A percentile compares a stretch with the other conserved stretches of the same genome.
These are phyloP conservation scores for Hyposmocoma kahamanoa DNA, from an alignment of 1,140 invertebrate species.

Conservation along the genomic window DNA sequence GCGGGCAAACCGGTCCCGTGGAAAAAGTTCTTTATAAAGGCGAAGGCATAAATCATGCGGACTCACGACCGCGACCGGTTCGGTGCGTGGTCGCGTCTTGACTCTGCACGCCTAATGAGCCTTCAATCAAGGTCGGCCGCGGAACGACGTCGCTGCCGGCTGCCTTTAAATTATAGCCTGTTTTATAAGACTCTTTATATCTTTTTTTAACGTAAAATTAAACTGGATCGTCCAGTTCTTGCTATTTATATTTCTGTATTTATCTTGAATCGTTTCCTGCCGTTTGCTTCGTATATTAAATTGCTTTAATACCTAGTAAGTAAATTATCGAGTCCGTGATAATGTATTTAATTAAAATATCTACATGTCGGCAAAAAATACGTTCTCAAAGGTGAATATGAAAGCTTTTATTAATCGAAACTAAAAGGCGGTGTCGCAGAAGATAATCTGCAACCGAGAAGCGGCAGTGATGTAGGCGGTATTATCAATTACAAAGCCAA, in stretches of 20 bases:
- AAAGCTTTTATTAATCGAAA: too few species aligned
- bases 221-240: not conserved
- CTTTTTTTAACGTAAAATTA: constrained; percentile 7
- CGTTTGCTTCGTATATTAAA: not conserved
- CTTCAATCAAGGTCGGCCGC: constrained; percentile 67
- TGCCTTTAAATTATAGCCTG: constrained; percentile 33
- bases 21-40: constrained; percentile 48
- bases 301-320: too few species aligned
- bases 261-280: not conserved
- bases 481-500: constrained; percentile 43
- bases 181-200: constrained; percentile 17
- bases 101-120: constrained; percentile 53
- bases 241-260: not conserved
- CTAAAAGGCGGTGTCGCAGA: too few species aligned
- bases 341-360: too few species aligned
- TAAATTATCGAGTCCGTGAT: too few species aligned
- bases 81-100: constrained; percentile 40
- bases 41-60: constrained; percentile 63
- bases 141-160: constrained; percentile 21
- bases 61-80: constrained; percentile 57
- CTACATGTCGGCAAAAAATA: too few species aligned
- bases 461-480: constrained; percentile 20
- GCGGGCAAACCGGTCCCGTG: constrained; percentile 52
- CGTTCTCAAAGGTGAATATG: too few species aligned
- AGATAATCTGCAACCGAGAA: too few species aligned